Percentiles rank a stretch among this genome's conserved stretches.
Evolutionary conservation across 2,797 vertebrate genomes (phyloP).

Genomic region (Pangasius djambal): DNA sequence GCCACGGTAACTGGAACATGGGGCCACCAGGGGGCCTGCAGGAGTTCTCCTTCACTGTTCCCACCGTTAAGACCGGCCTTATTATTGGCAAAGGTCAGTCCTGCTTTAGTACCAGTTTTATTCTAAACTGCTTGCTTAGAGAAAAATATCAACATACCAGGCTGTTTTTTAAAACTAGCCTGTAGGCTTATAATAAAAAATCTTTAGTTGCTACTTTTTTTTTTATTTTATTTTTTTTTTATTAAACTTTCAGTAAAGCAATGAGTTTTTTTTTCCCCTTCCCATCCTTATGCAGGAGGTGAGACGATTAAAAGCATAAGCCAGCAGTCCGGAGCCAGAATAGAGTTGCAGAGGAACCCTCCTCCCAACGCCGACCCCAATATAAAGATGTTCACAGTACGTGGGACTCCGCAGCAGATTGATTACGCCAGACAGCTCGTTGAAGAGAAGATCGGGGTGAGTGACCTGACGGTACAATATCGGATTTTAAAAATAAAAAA

Average conservation of each 20-base stretch:
- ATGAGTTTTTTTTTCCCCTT: accelerated
- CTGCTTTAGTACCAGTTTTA: no score
- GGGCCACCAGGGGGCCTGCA: slow-evolving; percentile 96
- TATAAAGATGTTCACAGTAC: slow-evolving; percentile 97
- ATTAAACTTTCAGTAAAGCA: background rate
- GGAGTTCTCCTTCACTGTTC: slow-evolving; percentile 98
- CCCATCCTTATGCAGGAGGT: slow-evolving; percentile 78
- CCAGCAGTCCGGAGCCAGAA: slow-evolving; percentile 96
- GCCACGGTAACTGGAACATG: slow-evolving; percentile 99
- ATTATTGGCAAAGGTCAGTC: slow-evolving; percentile 95
- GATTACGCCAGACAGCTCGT: slow-evolving; percentile 97
- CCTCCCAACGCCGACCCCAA: slow-evolving; percentile 97
- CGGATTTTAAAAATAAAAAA: background rate
- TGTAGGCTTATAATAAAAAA: background rate
- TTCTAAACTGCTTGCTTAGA: background rate
- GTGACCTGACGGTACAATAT: slow-evolving; percentile 48
- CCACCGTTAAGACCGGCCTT: slow-evolving; percentile 97
- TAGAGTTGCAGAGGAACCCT: slow-evolving; percentile 97
- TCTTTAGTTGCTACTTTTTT: background rate
- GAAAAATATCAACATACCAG: background rate
- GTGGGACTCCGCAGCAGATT: slow-evolving; percentile 96
- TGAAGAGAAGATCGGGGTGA: slow-evolving; percentile 98
- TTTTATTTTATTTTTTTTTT: background rate
- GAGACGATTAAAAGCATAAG: slow-evolving; percentile 99
- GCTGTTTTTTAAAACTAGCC: no score